These are phyloP conservation scores for Naso thynnoides DNA, from an alignment of 2,797 vertebrate genomes.

Conservation along the genomic window DNA sequence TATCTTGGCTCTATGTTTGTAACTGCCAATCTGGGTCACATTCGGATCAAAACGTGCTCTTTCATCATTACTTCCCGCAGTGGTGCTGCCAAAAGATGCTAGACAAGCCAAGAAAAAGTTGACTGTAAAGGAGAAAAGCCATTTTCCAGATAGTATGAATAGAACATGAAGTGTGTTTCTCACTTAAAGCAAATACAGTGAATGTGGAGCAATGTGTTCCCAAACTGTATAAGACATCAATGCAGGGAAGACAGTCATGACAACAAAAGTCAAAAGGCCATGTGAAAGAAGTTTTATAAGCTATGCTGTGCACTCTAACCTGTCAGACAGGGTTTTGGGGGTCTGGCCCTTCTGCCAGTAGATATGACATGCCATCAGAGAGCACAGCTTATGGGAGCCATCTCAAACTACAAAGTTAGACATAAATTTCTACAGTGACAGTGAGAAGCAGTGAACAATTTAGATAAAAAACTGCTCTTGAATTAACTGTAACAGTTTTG, in stretches of 20 bases:
- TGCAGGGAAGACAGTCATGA: conserved; percentile 62
- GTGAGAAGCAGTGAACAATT: conserved; percentile 38
- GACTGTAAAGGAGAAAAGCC: conserved; percentile 30
- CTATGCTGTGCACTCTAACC: conserved; percentile 59
- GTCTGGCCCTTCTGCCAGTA: conserved; percentile 69
- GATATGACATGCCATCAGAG: conserved; percentile 63
- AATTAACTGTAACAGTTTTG: conserved; percentile 16
- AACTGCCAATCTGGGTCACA: background rate
- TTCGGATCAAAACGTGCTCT: conserved; percentile 19
- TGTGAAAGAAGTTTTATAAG: conserved; percentile 62
- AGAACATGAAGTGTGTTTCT: conserved; percentile 55
- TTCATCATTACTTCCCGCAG: background rate
- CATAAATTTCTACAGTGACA: conserved; percentile 33
- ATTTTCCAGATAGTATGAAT: conserved; percentile 53
- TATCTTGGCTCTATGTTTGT: background rate
- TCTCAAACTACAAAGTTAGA: conserved; percentile 55
- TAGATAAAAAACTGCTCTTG: conserved; percentile 15
- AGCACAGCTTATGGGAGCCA: conserved; percentile 53
- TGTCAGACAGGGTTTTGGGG: conserved; percentile 72
- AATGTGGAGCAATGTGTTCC: conserved; percentile 49
- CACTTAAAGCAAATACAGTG: conserved; percentile 41
- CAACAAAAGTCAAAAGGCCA: conserved; percentile 76
- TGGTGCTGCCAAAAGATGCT: conserved; percentile 15
- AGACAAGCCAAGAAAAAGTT: conserved; percentile 32
- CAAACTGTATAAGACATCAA: conserved; percentile 69